Evolutionary conservation across 2,113 vertebrate genomes (phyloP).

Genomic region (Sylvilagus bachmani): DNA sequence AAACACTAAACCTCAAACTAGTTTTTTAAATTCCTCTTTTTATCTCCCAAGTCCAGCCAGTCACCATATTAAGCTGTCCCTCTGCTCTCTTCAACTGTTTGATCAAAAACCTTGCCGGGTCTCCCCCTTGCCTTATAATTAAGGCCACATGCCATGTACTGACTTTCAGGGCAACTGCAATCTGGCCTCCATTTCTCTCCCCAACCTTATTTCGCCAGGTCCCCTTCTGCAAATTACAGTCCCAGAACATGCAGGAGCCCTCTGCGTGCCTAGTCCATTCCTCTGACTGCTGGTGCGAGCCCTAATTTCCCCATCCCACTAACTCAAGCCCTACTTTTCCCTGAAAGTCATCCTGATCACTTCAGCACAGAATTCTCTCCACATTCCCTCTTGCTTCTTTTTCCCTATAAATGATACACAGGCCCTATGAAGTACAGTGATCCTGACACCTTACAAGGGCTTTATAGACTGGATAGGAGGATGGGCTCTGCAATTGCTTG

Average conservation of each 20-base stretch:
- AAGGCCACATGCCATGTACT: background rate
- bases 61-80: background rate
- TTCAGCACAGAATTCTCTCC: background rate
- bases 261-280: background rate
- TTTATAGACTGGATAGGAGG: background rate
- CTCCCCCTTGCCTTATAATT: background rate
- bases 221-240: background rate
- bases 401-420: background rate
- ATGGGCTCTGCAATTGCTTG: background rate
- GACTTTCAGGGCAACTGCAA: background rate
- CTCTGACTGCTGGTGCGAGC: background rate
- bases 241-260: background rate
- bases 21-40: background rate
- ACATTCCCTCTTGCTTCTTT: slow-evolving; percentile 16
- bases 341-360: background rate
- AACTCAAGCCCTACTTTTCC: background rate
- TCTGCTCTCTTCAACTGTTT: background rate
- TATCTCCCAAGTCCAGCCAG: background rate
- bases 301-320: background rate
- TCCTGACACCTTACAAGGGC: background rate
- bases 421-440: background rate
- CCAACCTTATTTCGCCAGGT: background rate
- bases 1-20: background rate
- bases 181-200: background rate
- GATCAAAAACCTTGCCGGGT: background rate